Evolutionary conservation across 2,797 vertebrate genomes (phyloP), one percentile per base, ranked within the genome.

Genomic region (Urophycis tenuis): DNA sequence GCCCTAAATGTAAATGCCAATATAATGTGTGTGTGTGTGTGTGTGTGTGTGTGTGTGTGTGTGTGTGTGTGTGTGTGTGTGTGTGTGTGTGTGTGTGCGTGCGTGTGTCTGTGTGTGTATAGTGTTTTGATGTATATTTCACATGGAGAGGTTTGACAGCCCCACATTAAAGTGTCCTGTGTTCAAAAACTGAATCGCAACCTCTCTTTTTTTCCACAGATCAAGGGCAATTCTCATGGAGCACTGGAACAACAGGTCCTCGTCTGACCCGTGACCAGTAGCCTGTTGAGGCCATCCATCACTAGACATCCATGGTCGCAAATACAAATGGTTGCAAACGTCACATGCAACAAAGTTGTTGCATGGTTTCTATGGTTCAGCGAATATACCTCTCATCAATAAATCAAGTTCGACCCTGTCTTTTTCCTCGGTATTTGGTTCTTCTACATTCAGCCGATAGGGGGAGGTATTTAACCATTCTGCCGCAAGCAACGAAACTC

Each of bases 401-500:
- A n/a, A 11, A 64, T 64, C 53, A 64, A 25, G n/a, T 64, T 10
- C n/a, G 49, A 64, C 53, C 22, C 49, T n/a, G 7, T 25, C 10
- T 72, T n/a, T 22, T 25, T n/a, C 34, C 32, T 71, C 33, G 12
- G 15, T 34, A 14, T 19, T 25, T 72, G 3, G 32, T 19, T 34
- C 36, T 39, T 36, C 10, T 30, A 15, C 12, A n/a, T 79, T 0
- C 53, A 35, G 32, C 85, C 88, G 79, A 30, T 74, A 89, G 89
- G 79, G 81, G 88, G 86, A 11, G 83, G 0, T 72, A 76, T 87
- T 69, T 22, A 74, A 80, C 74, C 77, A 11, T 80, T 77, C 75
- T 77, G 19, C 70, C 0, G 12, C 45, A 31, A 34, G 41, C 10
- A 71, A 11, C 34, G 73, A 0, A 72, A 19, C 8, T 67, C n/a